Conservation (phyloP, 2,888 invertebrate species). For the Crepidodera aurea region DNA sequence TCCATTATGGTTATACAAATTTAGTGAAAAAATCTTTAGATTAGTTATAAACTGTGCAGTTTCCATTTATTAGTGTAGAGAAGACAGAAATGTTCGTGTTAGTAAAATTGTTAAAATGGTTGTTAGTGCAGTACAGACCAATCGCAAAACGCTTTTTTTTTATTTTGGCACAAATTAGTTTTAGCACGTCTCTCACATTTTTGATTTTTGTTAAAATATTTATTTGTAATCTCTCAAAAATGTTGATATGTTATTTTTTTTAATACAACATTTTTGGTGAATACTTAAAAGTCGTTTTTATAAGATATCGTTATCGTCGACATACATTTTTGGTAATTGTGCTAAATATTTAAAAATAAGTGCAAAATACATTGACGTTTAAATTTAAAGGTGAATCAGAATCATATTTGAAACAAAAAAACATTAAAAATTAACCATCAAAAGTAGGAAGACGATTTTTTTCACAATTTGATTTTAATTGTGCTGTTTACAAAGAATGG, state of each 20-base stretch:
- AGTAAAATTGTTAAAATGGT: slow-evolving; percentile 35
- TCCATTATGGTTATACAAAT: too few relatives aligned
- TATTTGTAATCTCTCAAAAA: slow-evolving; percentile 10
- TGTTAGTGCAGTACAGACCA: slow-evolving; percentile 42
- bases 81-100: slow-evolving; percentile 39
- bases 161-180: slow-evolving; percentile 26
- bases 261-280: too few relatives aligned
- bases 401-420: neutral
- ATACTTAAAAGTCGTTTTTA: too few relatives aligned
- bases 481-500: too few relatives aligned
- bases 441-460: neutral
- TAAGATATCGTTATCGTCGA: too few relatives aligned
- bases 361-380: slow-evolving; percentile 19
- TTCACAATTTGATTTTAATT: too few relatives aligned
- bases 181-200: slow-evolving; percentile 29
- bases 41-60: too few relatives aligned
- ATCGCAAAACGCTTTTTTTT: slow-evolving; percentile 42
- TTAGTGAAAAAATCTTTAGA: too few relatives aligned
- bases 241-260: too few relatives aligned
- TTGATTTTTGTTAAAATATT: slow-evolving; percentile 18
- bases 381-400: slow-evolving; percentile 12
- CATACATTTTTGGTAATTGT: neutral
- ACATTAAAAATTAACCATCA: neutral
- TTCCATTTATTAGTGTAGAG: slow-evolving; percentile 33
- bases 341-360: slow-evolving; percentile 24